Percentiles rank a stretch among this genome's conserved stretches.
Evolutionary conservation across 1,140 invertebrate genomes (phyloP).

Genomic region (Wiebesia pumilae): DNA sequence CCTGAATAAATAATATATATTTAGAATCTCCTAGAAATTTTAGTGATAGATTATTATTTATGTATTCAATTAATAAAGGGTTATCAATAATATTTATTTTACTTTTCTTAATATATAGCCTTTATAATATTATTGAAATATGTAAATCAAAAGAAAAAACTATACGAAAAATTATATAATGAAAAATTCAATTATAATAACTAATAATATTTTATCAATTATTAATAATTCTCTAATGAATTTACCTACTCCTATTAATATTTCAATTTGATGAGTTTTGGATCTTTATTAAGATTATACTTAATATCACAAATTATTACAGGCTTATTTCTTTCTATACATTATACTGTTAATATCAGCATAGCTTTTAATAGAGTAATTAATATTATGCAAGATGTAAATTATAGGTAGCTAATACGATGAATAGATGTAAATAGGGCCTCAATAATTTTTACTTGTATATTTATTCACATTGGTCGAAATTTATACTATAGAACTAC

Average conservation of each 20-base stretch:
- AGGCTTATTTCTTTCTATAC: conserved; percentile 78
- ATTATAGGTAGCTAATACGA: conserved; percentile 77
- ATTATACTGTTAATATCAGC: conserved; percentile 76
- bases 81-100: too few relatives aligned
- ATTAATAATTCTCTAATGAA: too few relatives aligned
- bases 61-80: too few relatives aligned
- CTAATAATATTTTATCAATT: too few relatives aligned
- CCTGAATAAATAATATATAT: conserved; percentile 50
- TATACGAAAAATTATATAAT: too few relatives aligned
- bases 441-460: too few relatives aligned
- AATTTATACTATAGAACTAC: conserved; percentile 77
- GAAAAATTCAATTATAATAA: too few relatives aligned
- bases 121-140: too few relatives aligned
- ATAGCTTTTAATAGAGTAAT: conserved; percentile 77
- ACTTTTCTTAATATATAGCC: too few relatives aligned
- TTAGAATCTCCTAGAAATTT: conserved; percentile 71
- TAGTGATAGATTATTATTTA: too few relatives aligned
- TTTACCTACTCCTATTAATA: too few relatives aligned
- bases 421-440: conserved; percentile 76
- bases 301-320: conserved; percentile 79
- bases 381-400: conserved; percentile 76
- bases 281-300: conserved; percentile 77
- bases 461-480: conserved; percentile 75
- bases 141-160: too few relatives aligned
- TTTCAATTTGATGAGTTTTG: conserved; percentile 71